These are phyloP conservation scores for Amitus sp. DNA, from an alignment of 2,888 invertebrate genomes.

Conservation along the genomic window DNA sequence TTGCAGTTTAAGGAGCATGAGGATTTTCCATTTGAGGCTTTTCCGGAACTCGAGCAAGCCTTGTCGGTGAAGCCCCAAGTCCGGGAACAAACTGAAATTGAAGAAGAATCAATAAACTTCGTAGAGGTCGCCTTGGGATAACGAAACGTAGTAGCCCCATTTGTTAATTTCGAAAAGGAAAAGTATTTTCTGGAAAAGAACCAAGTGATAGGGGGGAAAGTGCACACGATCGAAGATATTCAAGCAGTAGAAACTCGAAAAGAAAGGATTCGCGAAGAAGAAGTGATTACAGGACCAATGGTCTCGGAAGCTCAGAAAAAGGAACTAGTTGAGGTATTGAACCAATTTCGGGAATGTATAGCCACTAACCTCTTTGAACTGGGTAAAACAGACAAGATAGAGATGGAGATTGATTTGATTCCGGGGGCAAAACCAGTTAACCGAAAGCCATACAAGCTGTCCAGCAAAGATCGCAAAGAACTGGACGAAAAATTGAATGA, in stretches of 20 bases:
- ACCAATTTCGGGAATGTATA: conserved; percentile 19
- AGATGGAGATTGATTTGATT: conserved; percentile 19
- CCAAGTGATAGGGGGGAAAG: background rate
- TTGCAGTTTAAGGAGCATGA: background rate
- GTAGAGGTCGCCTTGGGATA: too few species aligned
- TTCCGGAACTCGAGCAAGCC: background rate
- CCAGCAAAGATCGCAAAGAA: conserved; percentile 10
- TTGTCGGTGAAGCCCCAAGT: background rate
- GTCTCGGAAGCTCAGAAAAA: conserved; percentile 5
- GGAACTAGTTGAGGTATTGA: conserved; percentile 14
- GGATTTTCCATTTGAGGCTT: background rate
- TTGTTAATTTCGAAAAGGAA: too few species aligned
- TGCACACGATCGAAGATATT: background rate
- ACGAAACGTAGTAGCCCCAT: too few species aligned
- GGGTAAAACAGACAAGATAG: conserved; percentile 13
- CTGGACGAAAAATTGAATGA: background rate
- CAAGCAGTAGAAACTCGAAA: background rate
- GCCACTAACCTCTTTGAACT: conserved; percentile 15
- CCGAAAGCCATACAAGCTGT: conserved; percentile 21
- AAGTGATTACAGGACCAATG: background rate
- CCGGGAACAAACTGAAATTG: too few species aligned
- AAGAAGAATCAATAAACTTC: background rate
- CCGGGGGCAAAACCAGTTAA: conserved; percentile 3
- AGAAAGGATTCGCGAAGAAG: background rate
- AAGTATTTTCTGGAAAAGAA: too few species aligned